Base-by-base conservation (phyloP, 2,797 vertebrate species). In the Chelmon rostratus region DNA sequence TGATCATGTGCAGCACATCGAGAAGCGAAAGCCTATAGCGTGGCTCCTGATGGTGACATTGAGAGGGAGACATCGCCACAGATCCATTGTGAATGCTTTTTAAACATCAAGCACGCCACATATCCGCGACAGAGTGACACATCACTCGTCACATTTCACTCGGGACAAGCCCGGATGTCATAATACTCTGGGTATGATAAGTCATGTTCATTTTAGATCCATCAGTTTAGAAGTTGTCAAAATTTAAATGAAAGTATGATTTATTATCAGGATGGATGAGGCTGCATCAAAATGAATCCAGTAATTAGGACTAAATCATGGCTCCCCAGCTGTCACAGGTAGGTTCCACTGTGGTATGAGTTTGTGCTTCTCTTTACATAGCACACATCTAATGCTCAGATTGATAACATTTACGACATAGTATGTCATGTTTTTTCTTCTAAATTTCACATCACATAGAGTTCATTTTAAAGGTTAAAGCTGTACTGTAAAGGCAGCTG, bases 71-170 rank as follows among this genome's bases (percentile, higher is more conserved):
- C 13, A 25, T 18, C 56, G 58, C 59, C 19, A 76, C 56, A 71
- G 9, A 81, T 81, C 37, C 80, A 78, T 78, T 76, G 76, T 82
- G 28, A 15, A 78, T 76, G 54, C 3, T 15, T 72, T 81, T 78
- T 31, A 42, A 62, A n/a, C 23, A 76, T 75, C 18, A 68, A 73
- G 28, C 50, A 56, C 73, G 62, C 57, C 53, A 64, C 62, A 66
- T 50, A 64, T 61, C 23, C 62, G 66, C 8, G 65, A 52, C 3
- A 68, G 44, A 63, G 59, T 70, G 38, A 76, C n/a, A 21, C 58
- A 61, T 81, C 31, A 37, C 16, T 77, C 53, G 33, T 42, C 33
- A 6, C 3, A 15, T 66, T 61, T 70, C 38, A 73, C 44, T 59
- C 46, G 33, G 47, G 62, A 71, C 42, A 21, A n/a, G 16, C n/a